A percentile compares a stretch with the other conserved stretches of the same genome.
These are phyloP conservation scores for Cryptotis parvus DNA, from an alignment of 2,113 vertebrate genomes.

Conservation along the genomic window DNA sequence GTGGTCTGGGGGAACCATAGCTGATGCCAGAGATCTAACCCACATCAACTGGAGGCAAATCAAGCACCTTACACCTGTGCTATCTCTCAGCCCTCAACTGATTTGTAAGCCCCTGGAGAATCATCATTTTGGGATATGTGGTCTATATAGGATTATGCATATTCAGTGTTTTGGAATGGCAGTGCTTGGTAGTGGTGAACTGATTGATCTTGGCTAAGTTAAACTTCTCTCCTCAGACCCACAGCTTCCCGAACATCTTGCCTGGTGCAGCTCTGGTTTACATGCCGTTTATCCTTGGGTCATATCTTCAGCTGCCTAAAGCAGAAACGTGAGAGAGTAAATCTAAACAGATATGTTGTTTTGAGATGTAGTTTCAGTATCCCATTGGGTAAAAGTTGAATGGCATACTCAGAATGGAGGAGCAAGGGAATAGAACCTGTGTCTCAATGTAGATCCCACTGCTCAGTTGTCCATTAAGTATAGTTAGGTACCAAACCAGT, in stretches of 20 bases:
- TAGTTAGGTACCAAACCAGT: not conserved
- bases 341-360: rapidly evolving
- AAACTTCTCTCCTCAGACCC: not conserved
- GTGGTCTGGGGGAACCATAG: no score
- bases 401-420: not conserved
- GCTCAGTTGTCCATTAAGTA: not conserved
- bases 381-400: not conserved
- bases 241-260: not conserved
- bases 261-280: not conserved
- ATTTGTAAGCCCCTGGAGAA: not conserved
- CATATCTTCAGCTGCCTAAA: not conserved
- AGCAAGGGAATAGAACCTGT: not conserved
- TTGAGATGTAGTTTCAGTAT: not conserved
- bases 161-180: not conserved
- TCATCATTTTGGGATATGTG: not conserved
- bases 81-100: no score
- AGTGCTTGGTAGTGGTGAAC: not conserved
- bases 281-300: not conserved
- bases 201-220: not conserved
- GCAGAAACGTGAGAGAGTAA: not conserved
- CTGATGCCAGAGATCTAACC: no score
- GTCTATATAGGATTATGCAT: not conserved
- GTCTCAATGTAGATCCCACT: not conserved
- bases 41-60: no score
- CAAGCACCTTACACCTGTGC: no score